Conservation (phyloP, 2,797 vertebrate species). For the Telmatherina bonti region DNA sequence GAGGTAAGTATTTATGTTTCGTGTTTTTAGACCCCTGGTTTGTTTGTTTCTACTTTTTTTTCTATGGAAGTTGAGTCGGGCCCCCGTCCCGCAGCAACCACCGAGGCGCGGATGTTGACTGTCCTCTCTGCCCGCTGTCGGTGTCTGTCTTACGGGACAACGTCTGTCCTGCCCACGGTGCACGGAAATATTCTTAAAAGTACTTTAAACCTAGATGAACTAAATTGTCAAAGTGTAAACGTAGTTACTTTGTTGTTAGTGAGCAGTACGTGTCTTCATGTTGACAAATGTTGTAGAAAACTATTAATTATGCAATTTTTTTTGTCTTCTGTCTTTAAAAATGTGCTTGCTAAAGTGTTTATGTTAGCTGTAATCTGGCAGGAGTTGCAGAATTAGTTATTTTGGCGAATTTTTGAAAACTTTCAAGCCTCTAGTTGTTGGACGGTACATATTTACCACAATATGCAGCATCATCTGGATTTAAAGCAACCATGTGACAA, state of each 20-base stretch:
- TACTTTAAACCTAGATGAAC: not conserved
- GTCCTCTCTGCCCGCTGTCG: slow-evolving; percentile 34
- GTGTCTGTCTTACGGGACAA: slow-evolving; percentile 35
- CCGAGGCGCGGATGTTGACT: slow-evolving; percentile 58
- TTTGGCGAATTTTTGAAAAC: not conserved
- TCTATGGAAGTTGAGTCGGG: slow-evolving; percentile 39
- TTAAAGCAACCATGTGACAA: not conserved
- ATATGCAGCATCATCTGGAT: slow-evolving; percentile 6
- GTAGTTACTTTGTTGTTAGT: not conserved
- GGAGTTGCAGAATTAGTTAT: not conserved
- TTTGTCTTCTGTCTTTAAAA: not conserved
- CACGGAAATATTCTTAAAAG: not conserved
- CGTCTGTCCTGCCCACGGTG: slow-evolving; percentile 9
- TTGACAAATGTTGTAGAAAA: not conserved
- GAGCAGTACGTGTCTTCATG: not conserved
- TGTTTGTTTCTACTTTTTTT: slow-evolving; percentile 20
- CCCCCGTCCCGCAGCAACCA: slow-evolving; percentile 21
- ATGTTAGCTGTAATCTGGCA: not conserved
- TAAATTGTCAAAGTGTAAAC: not conserved
- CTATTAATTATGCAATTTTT: not conserved
- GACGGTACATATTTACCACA: not conserved
- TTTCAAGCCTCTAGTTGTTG: not conserved
- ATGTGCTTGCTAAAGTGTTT: not conserved
- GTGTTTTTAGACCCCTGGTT: not conserved
- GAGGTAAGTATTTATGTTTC: slow-evolving; percentile 59